A percentile compares a stretch with the other conserved stretches of the same genome.
phyloP scores from a whole-genome alignment of 2,888 invertebrate genomes.

The Muschampia plurimacula region DNA sequence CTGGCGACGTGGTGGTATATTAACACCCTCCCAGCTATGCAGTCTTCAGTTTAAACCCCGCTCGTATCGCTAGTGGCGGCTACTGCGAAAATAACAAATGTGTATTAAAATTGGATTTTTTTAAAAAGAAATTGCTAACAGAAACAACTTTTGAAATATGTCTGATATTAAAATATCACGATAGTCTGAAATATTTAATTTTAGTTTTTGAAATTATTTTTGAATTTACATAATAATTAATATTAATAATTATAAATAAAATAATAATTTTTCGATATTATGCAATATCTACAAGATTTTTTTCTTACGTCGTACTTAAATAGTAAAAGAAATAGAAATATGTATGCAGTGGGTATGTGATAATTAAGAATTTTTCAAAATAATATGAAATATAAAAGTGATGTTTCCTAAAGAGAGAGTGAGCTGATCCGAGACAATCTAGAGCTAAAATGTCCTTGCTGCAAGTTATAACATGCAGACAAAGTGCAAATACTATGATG shows the following conservation, averaged over 20 bases:
- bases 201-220: too few relatives aligned
- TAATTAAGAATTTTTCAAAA: background rate
- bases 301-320: background rate
- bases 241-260: too few relatives aligned
- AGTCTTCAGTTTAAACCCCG: constrained; percentile 69
- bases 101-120: constrained; percentile 1
- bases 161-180: background rate
- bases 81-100: constrained; percentile 57
- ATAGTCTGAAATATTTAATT: background rate
- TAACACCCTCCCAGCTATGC: constrained; percentile 56
- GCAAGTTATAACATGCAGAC: background rate
- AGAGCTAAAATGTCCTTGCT: background rate
- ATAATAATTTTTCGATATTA: background rate
- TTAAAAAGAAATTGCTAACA: background rate
- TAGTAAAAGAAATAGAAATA: background rate
- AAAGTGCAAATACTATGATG: background rate
- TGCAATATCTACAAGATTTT: background rate
- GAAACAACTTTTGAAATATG: background rate
- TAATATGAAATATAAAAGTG: background rate
- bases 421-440: background rate
- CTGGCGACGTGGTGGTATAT: constrained; percentile 41
- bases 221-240: too few relatives aligned
- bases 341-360: background rate
- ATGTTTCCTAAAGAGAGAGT: background rate
- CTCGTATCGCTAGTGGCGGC: constrained; percentile 79